Evolutionary conservation across 2,888 invertebrate species (phyloP), one percentile per base, ranked within the genome.

Genomic region (Tridacna gigas): DNA sequence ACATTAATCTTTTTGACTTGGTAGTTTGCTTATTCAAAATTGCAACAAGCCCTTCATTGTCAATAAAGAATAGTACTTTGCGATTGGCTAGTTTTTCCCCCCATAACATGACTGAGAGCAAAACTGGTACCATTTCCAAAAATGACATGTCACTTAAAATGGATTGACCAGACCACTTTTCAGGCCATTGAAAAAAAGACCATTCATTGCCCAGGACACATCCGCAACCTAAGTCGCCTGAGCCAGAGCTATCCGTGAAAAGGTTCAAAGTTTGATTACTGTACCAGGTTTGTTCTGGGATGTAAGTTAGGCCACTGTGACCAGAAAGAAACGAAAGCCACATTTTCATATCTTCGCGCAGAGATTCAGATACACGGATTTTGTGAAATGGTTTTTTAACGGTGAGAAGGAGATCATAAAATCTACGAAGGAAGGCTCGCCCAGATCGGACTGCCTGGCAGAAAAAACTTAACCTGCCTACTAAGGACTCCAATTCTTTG

Each of bases 1-100:
- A 69, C 75, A 80, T 80, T 22, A 80, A 47, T 20, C 80, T 48
- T 48, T 75, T 80, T 37, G 80, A 80, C 37, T 73, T 80, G 18
- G 80, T 69, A 20, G 80, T 63, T 48, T 80, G 80, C 37, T 71
- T 76, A 28, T 80, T 76, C 18, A 80, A 7, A 15, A 61, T 65
- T 7, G 13, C 7, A 11, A 80, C 80, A 7, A 80, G 60, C n/a
- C 76, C 76, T 20, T 69, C 63, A 76, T 76, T 76, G 37, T 76
- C 80, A 25, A 80, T 80, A 48, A 28, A 28, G 20, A 80, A 47
- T 20, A 65, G 66, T 0, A 74, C n/a, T 18, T 60, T 74, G 45
- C 74, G 74, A n/a, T 66, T 75, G 37, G 45, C 28, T 28, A 75
- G 12, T 9, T n/a, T 18, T 25, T 74, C 20, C n/a, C 11, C 56